Conservation (phyloP, 2,113 vertebrate genomes). For the Zapornia atra region DNA sequence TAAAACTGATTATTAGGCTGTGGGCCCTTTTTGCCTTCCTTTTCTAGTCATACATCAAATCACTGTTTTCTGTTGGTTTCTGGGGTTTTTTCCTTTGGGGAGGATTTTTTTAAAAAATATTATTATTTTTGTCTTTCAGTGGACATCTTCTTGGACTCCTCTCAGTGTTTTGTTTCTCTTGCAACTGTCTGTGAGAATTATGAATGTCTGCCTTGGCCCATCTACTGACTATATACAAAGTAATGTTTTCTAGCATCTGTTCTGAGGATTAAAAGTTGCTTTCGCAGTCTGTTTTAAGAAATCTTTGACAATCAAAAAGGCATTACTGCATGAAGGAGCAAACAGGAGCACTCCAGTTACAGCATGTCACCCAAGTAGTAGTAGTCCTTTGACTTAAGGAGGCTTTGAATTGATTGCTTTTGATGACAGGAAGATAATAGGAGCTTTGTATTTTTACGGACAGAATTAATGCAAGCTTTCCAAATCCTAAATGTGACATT, state of each 20-base stretch:
- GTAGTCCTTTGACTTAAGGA: not conserved
- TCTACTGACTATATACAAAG: not conserved
- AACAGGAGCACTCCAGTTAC: not conserved
- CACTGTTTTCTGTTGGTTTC: no score
- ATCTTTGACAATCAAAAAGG: not conserved
- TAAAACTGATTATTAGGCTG: not conserved
- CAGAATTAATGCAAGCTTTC: not conserved
- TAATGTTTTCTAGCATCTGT: not conserved
- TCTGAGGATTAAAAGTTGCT: not conserved
- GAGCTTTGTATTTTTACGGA: not conserved
- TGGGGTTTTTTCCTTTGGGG: no score
- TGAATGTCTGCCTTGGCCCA: not conserved
- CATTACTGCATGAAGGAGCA: accelerated
- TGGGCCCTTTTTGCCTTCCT: not conserved
- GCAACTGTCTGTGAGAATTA: not conserved
- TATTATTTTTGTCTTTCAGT: not conserved
- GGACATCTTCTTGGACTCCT: not conserved
- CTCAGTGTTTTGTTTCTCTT: not conserved
- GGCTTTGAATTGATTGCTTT: not conserved
- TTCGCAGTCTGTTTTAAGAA: not conserved
- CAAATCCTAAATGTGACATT: not conserved
- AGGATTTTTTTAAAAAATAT: no score
- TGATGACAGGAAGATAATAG: not conserved
- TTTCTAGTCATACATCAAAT: not conserved
- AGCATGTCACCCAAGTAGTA: not conserved